phyloP scores from a whole-genome alignment of 2,113 vertebrate species.

The Columba livia region DNA sequence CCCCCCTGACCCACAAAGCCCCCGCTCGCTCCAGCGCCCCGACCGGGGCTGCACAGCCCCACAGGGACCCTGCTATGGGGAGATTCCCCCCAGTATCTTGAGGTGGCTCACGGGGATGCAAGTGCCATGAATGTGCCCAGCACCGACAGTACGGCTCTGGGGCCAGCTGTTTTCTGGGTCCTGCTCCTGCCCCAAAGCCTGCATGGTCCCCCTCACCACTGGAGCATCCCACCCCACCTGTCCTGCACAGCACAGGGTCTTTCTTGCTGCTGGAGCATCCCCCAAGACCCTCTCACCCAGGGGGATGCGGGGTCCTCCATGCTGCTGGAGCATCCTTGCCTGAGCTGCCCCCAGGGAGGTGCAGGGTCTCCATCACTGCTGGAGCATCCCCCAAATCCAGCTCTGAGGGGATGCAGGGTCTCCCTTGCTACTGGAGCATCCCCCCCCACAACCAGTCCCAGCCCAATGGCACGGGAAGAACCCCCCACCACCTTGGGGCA shows the following conservation, averaged over 20 bases:
- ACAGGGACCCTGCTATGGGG: background rate
- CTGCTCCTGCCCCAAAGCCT: fast-evolving
- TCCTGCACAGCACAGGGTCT: too few relatives aligned
- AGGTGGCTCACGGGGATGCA: background rate
- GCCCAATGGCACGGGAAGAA: background rate
- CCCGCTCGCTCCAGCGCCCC: fast-evolving
- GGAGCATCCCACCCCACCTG: too few relatives aligned
- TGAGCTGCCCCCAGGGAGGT: too few relatives aligned
- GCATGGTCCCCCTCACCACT: background rate
- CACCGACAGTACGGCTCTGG: fast-evolving
- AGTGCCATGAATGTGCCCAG: background rate
- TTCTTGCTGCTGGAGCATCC: too few relatives aligned
- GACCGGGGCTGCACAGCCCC: background rate
- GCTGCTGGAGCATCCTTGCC: too few relatives aligned
- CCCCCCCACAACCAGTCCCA: background rate
- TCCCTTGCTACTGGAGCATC: too few relatives aligned
- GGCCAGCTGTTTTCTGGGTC: background rate
- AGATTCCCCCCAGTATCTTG: background rate
- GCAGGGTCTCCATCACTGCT: background rate
- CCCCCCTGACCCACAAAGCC: background rate
- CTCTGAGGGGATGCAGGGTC: background rate
- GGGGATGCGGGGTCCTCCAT: too few relatives aligned
- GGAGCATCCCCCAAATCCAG: background rate
- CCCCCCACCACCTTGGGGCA: fast-evolving
- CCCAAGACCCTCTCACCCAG: too few relatives aligned